Percentiles rank a stretch among this genome's conserved stretches.
These are phyloP conservation scores for Anastrepha obliqua DNA, from an alignment of 1,140 invertebrate genomes.

Conservation along the genomic window DNA sequence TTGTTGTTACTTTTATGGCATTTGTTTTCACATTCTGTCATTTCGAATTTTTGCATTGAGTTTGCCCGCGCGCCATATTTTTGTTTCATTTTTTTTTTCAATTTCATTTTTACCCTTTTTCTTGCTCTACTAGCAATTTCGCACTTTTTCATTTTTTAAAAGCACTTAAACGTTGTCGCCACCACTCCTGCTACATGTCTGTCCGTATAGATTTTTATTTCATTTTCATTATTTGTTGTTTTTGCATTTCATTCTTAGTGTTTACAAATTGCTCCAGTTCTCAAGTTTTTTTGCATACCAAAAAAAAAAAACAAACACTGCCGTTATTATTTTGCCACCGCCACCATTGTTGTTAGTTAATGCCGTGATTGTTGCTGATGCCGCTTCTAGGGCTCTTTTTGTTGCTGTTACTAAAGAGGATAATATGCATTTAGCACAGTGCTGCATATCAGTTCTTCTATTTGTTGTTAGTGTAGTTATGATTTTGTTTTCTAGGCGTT, in stretches of 20 bases:
- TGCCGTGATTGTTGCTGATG: constrained; percentile 12
- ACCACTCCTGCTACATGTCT: constrained; percentile 8
- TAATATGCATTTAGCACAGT: constrained; percentile 26
- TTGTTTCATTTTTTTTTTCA: neutral
- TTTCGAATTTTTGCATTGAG: neutral
- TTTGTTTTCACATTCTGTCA: constrained; percentile 9
- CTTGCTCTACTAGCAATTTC: constrained; percentile 19
- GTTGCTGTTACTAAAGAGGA: neutral
- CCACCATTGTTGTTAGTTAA: constrained; percentile 11
- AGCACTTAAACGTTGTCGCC: constrained; percentile 23
- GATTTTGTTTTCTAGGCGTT: constrained; percentile 12
- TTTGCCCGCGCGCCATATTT: neutral
- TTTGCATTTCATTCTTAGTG: constrained; percentile 5
- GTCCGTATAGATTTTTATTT: constrained; percentile 4
- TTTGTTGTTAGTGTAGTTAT: neutral
- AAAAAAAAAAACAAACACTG: neutral
- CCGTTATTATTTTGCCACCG: neutral
- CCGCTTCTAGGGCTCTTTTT: neutral
- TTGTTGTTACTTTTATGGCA: neutral
- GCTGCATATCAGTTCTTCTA: neutral
- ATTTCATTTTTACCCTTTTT: neutral
- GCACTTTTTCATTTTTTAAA: constrained; percentile 44
- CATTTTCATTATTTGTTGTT: constrained; percentile 12
- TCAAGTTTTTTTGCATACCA: neutral
- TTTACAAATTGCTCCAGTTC: constrained; percentile 30